Conservation (phyloP, 2,797 vertebrate species). For the Tenualosa thibaudeaui region DNA sequence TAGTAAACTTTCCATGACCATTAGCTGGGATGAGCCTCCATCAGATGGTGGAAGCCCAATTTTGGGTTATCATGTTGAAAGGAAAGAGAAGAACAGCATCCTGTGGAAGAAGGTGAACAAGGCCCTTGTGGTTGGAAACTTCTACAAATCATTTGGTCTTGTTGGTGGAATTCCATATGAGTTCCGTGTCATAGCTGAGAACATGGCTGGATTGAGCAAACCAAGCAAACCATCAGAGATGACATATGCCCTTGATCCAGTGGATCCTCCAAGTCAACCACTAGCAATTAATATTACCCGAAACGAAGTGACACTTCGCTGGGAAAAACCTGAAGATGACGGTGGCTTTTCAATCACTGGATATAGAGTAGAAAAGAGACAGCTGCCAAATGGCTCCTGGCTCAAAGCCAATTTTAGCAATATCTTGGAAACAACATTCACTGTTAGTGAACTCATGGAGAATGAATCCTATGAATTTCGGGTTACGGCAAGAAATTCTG, state of each 20-base stretch:
- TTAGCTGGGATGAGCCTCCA: constrained; percentile 95
- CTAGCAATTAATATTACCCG: constrained; percentile 92
- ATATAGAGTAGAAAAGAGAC: constrained; percentile 93
- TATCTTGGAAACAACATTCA: constrained; percentile 92
- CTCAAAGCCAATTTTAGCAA: constrained; percentile 98
- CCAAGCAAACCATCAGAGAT: constrained; percentile 94
- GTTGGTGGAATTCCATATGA: constrained; percentile 95
- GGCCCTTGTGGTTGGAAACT: constrained; percentile 88
- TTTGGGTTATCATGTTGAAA: constrained; percentile 94
- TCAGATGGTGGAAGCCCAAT: constrained; percentile 93
- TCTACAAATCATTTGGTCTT: constrained; percentile 94
- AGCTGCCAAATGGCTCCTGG: constrained; percentile 94
- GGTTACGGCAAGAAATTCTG: constrained; percentile 93
- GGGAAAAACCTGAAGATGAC: constrained; percentile 94
- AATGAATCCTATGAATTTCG: constrained; percentile 96
- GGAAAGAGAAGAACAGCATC: constrained; percentile 97
- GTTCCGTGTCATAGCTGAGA: constrained; percentile 95
- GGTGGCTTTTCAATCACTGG: constrained; percentile 98
- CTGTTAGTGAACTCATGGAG: constrained; percentile 93
- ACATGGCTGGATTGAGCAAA: constrained; percentile 94
- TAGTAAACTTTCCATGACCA: constrained; percentile 90
- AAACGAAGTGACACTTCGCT: constrained; percentile 93
- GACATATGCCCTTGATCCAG: constrained; percentile 89
- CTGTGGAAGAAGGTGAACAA: constrained; percentile 95
- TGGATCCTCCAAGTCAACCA: constrained; percentile 92